Base-by-base conservation (phyloP, 2,888 invertebrate genomes). In the Tillus elongatus region DNA sequence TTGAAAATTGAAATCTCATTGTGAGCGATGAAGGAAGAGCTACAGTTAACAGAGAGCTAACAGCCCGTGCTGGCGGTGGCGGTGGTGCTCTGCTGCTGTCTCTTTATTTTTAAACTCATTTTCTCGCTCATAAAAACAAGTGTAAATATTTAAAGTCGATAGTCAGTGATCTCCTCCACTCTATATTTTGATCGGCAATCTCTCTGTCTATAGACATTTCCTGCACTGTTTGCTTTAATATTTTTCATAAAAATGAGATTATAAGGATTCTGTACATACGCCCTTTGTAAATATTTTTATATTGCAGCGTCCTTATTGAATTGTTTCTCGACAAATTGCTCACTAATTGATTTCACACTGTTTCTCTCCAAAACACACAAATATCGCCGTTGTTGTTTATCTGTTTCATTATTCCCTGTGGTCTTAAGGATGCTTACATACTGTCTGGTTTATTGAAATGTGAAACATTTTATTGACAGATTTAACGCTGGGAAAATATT, bases 211-310 rank as follows among this genome's bases (percentile, higher is more conserved):
- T 63, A 64, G 64, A 63, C 64, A 58, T 60, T 61, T 56, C 55
- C 53, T 54, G 53, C 58, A 55, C 54, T 63, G 64, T 64, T 64
- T 64, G 57, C 61, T 59, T 58, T 60, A 58, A 63, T 63, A 63
- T 64, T 63, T 63, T 63, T 63, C 64, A 63, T 63, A 60, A 63
- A 63, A 63, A 61, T 61, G 61, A 63, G 61, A 64, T 64, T 63
- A 64, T 61, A 60, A 61, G 60, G 60, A 59, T 60, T 60, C 56
- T 50, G 53, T 54, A 56, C 54, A 57, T 57, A 60, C 58, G 53
- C 56, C 58, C 56, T 59, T 52, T 55, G 62, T 58, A 56, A 63
- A 63, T 61, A 63, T 60, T 61, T 61, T 60, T 54, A 51, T 45
- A 52, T 44, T 54, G 54, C 47, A 53, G 45, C 49, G 48, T 52